Conservation (phyloP, 1,140 invertebrate genomes). For the Branchinecta lynchi region DNA sequence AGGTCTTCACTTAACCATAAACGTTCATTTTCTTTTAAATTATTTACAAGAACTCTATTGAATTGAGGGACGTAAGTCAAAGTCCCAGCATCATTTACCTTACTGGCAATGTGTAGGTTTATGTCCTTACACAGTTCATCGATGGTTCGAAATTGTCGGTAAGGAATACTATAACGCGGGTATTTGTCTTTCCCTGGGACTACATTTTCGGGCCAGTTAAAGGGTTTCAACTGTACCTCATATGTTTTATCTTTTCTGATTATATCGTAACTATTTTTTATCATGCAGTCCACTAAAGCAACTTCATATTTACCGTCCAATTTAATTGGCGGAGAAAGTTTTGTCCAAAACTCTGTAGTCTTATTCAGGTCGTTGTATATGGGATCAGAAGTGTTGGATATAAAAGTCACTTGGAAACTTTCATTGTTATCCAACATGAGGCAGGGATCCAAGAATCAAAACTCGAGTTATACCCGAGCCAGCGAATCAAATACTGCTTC, state of each 20-base stretch:
- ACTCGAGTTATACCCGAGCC: neutral
- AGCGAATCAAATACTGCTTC: neutral
- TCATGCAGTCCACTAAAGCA: neutral
- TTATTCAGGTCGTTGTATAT: constrained; percentile 3
- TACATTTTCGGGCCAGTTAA: neutral
- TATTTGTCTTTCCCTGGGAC: neutral
- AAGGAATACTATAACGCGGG: neutral
- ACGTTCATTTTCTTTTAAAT: neutral
- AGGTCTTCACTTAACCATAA: neutral
- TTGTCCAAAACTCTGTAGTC: neutral
- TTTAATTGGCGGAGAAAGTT: neutral
- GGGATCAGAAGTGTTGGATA: neutral
- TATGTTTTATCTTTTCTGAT: neutral
- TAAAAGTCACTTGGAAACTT: neutral
- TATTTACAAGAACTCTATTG: neutral
- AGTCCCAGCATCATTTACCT: neutral
- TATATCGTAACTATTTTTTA: neutral
- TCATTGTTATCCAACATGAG: neutral
- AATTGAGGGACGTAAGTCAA: neutral
- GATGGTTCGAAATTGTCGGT: neutral
- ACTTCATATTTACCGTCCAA: neutral
- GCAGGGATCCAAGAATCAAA: constrained; percentile 1
- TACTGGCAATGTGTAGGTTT: neutral
- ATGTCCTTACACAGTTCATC: neutral
- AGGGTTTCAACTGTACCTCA: neutral